A percentile compares a stretch with the other conserved stretches of the same genome.
phyloP scores from a whole-genome alignment of 2,113 vertebrate genomes.

The Emydocephalus ijimae region DNA sequence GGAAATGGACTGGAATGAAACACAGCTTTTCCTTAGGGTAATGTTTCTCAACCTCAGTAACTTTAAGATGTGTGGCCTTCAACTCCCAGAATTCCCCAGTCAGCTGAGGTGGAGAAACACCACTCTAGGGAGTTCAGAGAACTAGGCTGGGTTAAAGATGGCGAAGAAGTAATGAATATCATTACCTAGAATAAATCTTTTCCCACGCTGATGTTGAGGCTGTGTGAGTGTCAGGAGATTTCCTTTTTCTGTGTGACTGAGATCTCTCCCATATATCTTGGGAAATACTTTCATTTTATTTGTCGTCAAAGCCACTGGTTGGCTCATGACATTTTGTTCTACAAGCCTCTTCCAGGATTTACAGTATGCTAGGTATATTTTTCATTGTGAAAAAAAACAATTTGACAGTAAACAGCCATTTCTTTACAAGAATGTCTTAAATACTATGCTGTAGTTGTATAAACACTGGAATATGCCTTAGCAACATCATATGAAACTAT shows the following conservation, averaged over 20 bases:
- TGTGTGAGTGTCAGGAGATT: conserved; percentile 69
- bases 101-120: not conserved
- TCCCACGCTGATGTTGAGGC: not conserved
- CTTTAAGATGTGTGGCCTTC: too few species aligned
- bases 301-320: conserved; percentile 86
- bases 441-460: not conserved
- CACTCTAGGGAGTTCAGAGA: not conserved
- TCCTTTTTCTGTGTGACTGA: conserved; percentile 85
- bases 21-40: too few species aligned
- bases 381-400: conserved; percentile 66
- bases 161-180: not conserved
- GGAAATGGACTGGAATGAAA: not conserved
- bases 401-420: conserved; percentile 59
- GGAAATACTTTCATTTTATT: conserved; percentile 80
- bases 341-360: conserved; percentile 87
- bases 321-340: conserved; percentile 86
- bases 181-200: not conserved
- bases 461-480: not conserved
- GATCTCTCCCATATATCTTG: conserved; percentile 85
- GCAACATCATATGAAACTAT: not conserved
- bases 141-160: not conserved
- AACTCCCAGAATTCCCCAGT: too few species aligned
- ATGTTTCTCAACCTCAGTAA: too few species aligned
- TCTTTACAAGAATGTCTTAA: not conserved
- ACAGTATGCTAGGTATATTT: conserved; percentile 74